Conservation (phyloP, 2,797 vertebrate genomes). For the Pempheris klunzingeri region DNA sequence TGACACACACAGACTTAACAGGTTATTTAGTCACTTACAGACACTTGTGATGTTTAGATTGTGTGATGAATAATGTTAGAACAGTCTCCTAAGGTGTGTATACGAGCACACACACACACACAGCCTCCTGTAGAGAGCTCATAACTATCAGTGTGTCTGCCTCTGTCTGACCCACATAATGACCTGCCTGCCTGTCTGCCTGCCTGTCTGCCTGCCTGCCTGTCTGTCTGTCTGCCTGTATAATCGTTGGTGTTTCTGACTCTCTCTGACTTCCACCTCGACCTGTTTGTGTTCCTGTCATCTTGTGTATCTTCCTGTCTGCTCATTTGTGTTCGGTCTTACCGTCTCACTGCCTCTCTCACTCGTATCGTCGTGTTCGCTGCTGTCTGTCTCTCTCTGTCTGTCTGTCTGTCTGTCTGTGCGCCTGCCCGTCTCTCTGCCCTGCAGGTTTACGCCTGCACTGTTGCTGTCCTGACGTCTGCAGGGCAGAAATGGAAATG, state of each 20-base stretch:
- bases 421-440: conserved; percentile 18
- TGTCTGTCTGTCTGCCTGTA: conserved; percentile 33
- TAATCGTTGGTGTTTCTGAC: conserved; percentile 43
- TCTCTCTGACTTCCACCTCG: conserved; percentile 36
- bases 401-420: background rate
- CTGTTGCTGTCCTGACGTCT: conserved; percentile 23
- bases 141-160: conserved; percentile 63
- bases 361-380: no score
- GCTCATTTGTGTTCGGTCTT: conserved; percentile 43
- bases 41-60: background rate
- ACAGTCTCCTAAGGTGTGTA: background rate
- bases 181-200: conserved; percentile 42
- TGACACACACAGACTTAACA: background rate
- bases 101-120: background rate
- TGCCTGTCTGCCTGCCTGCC: conserved; percentile 33
- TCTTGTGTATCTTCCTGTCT: conserved; percentile 23
- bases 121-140: conserved; percentile 65
- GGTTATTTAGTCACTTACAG: background rate
- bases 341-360: no score
- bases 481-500: conserved; percentile 12
- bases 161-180: conserved; percentile 52
- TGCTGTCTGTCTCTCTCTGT: no score
- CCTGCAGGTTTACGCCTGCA: conserved; percentile 20
- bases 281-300: conserved; percentile 57
- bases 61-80: background rate